Evolutionary conservation across 1,140 invertebrate species (phyloP).

Genomic region (Ptiloglossa arizonensis): DNA sequence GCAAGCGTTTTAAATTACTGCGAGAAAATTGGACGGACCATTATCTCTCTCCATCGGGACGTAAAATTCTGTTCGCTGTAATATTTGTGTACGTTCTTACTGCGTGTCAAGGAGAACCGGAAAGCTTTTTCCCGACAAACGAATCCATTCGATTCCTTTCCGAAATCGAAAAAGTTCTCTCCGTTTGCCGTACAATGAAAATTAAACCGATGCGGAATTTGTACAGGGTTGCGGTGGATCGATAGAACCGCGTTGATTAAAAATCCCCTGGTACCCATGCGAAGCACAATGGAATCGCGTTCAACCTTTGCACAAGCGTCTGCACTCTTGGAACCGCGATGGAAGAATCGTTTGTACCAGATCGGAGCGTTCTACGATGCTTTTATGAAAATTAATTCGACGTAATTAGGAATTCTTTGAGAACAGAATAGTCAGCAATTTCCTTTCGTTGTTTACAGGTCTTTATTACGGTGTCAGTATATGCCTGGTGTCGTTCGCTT

Average conservation of each 20-base stretch:
- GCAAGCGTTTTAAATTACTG: too few species aligned
- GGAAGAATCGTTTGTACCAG: too few species aligned
- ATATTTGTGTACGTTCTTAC: not conserved
- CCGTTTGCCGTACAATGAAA: not conserved
- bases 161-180: not conserved
- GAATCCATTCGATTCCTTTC: too few species aligned
- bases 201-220: not conserved
- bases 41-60: constrained; percentile 16
- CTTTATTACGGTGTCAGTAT: constrained; percentile 96
- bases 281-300: constrained; percentile 10
- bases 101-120: not conserved
- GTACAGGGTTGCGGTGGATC: not conserved
- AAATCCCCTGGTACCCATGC: constrained; percentile 11
- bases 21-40: not conserved
- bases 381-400: too few species aligned
- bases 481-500: constrained; percentile 94
- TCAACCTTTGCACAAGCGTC: too few species aligned
- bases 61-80: not conserved
- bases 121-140: not conserved
- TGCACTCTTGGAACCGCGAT: too few species aligned
- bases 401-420: too few species aligned
- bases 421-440: too few species aligned
- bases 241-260: constrained; percentile 10
- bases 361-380: too few species aligned
- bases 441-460: constrained; percentile 82